phyloP scores from a whole-genome alignment of 2,797 vertebrate species.

The Catharus ustulatus region DNA sequence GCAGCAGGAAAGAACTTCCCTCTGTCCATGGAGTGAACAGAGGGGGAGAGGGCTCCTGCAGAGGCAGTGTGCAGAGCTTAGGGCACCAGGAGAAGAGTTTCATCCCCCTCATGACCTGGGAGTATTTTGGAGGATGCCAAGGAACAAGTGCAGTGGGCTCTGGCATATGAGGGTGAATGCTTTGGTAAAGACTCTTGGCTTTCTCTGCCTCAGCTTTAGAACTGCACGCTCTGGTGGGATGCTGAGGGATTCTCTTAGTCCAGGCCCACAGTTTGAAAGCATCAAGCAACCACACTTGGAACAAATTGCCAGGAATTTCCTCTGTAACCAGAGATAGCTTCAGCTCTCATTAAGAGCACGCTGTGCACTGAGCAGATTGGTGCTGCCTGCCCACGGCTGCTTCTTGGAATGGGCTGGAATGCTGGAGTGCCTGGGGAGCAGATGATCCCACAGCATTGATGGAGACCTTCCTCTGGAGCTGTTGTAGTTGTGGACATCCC shows the following conservation, averaged over 20 bases:
- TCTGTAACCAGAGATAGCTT: neutral
- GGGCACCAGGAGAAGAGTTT: neutral
- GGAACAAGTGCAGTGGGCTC: constrained; percentile 8
- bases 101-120: neutral
- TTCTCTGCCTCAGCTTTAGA: neutral
- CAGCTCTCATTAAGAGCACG: rapidly evolving
- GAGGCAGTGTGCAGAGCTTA: neutral
- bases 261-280: neutral
- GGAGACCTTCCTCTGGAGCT: neutral
- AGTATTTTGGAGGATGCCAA: constrained; percentile 25
- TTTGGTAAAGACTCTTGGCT: neutral
- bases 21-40: neutral
- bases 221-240: neutral
- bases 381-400: rapidly evolving
- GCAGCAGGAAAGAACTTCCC: neutral
- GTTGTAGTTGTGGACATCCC: neutral
- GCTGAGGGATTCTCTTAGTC: neutral
- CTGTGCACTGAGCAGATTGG: neutral
- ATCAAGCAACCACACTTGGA: rapidly evolving
- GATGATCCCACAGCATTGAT: neutral
- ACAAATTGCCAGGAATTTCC: neutral
- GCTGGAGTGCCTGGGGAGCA: neutral
- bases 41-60: neutral
- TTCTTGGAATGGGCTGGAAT: neutral
- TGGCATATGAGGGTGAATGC: neutral